phyloP scores from a whole-genome alignment of 2,113 vertebrate genomes.

The Xiphophorus maculatus region DNA sequence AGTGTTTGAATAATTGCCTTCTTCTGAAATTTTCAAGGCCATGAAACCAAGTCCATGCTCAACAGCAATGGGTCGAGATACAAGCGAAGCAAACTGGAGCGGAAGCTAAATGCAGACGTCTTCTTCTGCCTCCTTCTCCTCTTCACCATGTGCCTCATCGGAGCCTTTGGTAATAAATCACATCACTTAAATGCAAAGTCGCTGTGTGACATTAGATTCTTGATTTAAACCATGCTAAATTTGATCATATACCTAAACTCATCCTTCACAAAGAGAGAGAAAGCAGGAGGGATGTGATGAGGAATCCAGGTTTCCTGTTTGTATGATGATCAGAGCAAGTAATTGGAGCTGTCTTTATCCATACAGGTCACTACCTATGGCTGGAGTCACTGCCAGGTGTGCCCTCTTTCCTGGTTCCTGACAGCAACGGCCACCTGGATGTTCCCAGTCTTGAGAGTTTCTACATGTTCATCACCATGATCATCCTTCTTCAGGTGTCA shows the following conservation, averaged over 20 bases:
- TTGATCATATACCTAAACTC: constrained; percentile 34
- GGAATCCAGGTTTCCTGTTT: constrained; percentile 61
- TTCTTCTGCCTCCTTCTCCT: constrained; percentile 89
- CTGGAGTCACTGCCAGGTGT: constrained; percentile 73
- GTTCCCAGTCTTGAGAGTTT: constrained; percentile 80
- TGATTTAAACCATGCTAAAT: constrained; percentile 20
- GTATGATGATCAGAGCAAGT: constrained; percentile 45
- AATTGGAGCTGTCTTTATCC: constrained; percentile 59
- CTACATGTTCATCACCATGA: constrained; percentile 96
- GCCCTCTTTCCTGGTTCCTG: constrained; percentile 86
- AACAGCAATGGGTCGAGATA: constrained; percentile 90
- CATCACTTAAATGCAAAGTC: constrained; percentile 39
- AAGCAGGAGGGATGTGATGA: constrained; percentile 36
- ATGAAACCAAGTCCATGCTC: constrained; percentile 95
- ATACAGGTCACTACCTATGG: constrained; percentile 88
- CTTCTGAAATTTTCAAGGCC: constrained; percentile 80
- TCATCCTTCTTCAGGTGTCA: constrained; percentile 93
- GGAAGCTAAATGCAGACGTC: constrained; percentile 86
- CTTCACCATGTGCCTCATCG: constrained; percentile 89
- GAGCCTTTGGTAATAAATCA: constrained; percentile 81
- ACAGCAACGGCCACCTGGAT: constrained; percentile 73
- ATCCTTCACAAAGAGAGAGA: constrained; percentile 4
- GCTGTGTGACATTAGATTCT: constrained; percentile 35
- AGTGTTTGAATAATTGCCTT: constrained; percentile 10
- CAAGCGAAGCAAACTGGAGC: constrained; percentile 94